A percentile compares a stretch with the other conserved stretches of the same genome.
phyloP scores from a whole-genome alignment of 2,888 invertebrate genomes.

The Leptopilina syphax region DNA sequence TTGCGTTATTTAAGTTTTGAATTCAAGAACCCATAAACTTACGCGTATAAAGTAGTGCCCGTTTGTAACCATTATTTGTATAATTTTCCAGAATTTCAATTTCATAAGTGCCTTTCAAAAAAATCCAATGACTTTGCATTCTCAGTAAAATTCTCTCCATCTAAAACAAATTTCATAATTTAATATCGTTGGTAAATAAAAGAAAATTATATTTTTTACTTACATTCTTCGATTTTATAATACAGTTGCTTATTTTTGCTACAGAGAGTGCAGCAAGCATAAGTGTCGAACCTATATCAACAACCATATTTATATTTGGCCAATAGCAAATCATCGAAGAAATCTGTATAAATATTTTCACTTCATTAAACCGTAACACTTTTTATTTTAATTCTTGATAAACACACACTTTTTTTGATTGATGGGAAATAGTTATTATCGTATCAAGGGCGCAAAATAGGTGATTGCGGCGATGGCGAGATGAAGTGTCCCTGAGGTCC shows the following conservation, averaged over 20 bases:
- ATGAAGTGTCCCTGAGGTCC: no score
- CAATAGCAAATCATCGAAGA: not conserved
- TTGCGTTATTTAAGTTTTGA: no score
- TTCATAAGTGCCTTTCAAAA: not conserved
- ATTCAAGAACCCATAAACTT: not conserved
- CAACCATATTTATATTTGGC: conserved; percentile 19
- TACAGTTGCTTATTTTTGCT: not conserved
- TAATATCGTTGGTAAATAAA: not conserved
- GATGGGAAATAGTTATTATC: no score
- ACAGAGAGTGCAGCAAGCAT: not conserved
- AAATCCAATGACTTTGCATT: conserved; percentile 17
- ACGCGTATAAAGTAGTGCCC: not conserved
- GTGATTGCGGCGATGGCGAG: no score
- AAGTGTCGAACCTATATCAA: not conserved
- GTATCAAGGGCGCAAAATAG: no score
- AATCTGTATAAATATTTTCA: not conserved
- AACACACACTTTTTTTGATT: no score
- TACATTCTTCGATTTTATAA: conserved; percentile 2
- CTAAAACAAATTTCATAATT: not conserved
- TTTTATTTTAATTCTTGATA: no score
- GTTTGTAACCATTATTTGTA: not conserved
- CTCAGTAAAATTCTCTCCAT: conserved; percentile 4
- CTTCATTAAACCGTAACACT: not conserved
- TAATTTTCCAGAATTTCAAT: not conserved
- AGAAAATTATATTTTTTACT: not conserved